These are phyloP conservation scores for Euschistus heros DNA, from an alignment of 1,140 invertebrate species.

Conservation along the genomic window DNA sequence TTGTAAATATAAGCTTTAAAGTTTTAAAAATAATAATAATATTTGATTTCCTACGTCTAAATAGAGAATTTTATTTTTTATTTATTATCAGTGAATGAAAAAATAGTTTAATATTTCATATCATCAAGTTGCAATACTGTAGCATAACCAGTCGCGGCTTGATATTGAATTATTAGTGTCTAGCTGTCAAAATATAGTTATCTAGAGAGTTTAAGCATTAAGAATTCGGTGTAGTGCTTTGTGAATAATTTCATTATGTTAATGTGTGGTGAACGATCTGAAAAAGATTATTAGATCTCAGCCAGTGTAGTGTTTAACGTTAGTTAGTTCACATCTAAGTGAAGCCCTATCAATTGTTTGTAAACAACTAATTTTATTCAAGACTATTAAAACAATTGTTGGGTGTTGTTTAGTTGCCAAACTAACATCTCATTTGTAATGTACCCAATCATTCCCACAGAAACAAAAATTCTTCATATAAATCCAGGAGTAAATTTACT, in stretches of 20 bases:
- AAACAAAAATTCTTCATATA: conserved; percentile 28
- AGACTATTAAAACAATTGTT: background rate
- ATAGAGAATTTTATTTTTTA: too few species aligned
- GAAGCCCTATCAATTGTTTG: conserved; percentile 18
- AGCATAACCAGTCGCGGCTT: conserved; percentile 4
- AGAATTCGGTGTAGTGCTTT: background rate
- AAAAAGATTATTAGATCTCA: background rate
- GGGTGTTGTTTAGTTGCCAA: background rate
- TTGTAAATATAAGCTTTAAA: too few species aligned
- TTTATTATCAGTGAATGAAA: too few species aligned
- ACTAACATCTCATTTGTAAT: conserved; percentile 24
- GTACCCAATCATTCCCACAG: conserved; percentile 27
- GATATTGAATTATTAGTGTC: background rate
- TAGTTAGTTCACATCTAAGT: background rate
- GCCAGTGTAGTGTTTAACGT: background rate
- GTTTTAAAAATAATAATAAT: too few species aligned
- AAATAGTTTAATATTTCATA: too few species aligned
- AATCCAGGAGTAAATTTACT: conserved; percentile 39
- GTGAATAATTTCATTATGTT: conserved; percentile 10
- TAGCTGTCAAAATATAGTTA: conserved; percentile 20
- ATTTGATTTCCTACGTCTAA: too few species aligned
- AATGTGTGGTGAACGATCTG: conserved; percentile 19
- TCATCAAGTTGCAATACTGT: conserved; percentile 7
- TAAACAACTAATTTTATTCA: conserved; percentile 19
- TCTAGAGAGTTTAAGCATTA: background rate